These are phyloP conservation scores for Agrotis clavis DNA, from an alignment of 2,888 invertebrate genomes.

Conservation along the genomic window DNA sequence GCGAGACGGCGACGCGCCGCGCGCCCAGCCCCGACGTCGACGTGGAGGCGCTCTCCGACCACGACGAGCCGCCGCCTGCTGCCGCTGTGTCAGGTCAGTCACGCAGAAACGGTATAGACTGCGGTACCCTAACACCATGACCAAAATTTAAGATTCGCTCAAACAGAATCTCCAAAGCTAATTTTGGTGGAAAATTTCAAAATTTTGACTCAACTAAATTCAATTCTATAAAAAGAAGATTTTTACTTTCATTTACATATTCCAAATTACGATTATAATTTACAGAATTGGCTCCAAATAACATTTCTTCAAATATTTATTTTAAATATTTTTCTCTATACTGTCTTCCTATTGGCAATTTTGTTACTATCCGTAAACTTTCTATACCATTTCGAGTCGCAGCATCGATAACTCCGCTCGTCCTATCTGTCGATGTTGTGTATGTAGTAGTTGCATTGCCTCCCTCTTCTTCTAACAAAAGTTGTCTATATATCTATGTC, in stretches of 20 bases:
- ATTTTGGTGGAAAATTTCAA: neutral
- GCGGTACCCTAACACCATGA: constrained; percentile 31
- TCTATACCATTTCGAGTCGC: constrained; percentile 89
- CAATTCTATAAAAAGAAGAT: constrained; percentile 20
- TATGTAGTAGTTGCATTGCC: constrained; percentile 90
- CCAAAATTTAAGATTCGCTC: constrained; percentile 9
- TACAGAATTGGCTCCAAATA: constrained; percentile 50
- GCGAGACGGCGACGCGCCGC: constrained; percentile 92
- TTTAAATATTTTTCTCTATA: constrained; percentile 46
- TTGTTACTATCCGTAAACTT: constrained; percentile 59
- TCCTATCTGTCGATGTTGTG: constrained; percentile 89
- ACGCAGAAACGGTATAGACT: constrained; percentile 84
- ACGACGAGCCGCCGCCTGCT: constrained; percentile 89
- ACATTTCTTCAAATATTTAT: constrained; percentile 57
- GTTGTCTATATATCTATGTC: constrained; percentile 85
- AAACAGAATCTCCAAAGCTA: constrained; percentile 18
- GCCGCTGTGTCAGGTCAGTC: constrained; percentile 92
- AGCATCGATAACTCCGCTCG: constrained; percentile 85
- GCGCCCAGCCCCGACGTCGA: constrained; percentile 93
- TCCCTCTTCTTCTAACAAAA: constrained; percentile 86
- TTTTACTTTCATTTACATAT: constrained; percentile 13
- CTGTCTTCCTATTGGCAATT: constrained; percentile 59
- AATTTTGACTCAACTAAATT: neutral
- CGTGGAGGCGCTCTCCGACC: constrained; percentile 92
- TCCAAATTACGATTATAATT: constrained; percentile 29